A percentile compares a stretch with the other conserved stretches of the same genome.
phyloP scores from a whole-genome alignment of 2,113 vertebrate genomes.

The Naja naja region DNA sequence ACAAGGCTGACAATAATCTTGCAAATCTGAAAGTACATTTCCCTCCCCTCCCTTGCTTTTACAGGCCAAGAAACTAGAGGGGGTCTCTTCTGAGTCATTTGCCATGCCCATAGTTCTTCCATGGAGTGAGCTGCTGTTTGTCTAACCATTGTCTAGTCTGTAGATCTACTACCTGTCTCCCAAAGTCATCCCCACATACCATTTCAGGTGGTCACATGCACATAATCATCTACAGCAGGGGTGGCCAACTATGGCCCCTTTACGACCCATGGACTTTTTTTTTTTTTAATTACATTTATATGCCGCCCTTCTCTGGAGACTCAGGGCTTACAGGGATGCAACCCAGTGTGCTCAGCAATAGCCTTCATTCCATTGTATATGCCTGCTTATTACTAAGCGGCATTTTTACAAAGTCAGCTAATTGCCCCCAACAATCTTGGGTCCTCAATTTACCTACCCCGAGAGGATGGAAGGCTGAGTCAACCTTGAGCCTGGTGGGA shows the following conservation, averaged over 20 bases:
- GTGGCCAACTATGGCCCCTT: not conserved
- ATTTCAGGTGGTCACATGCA: not conserved
- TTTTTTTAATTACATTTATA: too few relatives aligned
- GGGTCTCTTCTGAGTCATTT: not conserved
- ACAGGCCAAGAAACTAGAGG: not conserved
- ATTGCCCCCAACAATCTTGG: too few relatives aligned
- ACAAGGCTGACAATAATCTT: not conserved
- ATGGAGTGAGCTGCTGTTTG: not conserved
- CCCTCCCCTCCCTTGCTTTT: not conserved
- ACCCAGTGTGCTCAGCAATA: too few relatives aligned
- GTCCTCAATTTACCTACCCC: too few relatives aligned
- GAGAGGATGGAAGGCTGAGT: too few relatives aligned
- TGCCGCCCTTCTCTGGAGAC: too few relatives aligned
- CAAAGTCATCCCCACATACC: not conserved
- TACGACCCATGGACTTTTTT: not conserved
- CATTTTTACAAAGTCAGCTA: too few relatives aligned
- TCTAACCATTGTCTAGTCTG: not conserved
- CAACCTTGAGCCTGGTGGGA: too few relatives aligned
- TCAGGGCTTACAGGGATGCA: too few relatives aligned
- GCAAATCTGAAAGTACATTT: not conserved
- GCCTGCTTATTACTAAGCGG: too few relatives aligned
- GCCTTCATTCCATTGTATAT: too few relatives aligned
- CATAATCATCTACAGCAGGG: not conserved
- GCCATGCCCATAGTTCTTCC: not conserved
- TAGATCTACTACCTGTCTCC: not conserved